Conservation (phyloP, 1,140 invertebrate species). For the Stenopsyche tienmushanensis region DNA sequence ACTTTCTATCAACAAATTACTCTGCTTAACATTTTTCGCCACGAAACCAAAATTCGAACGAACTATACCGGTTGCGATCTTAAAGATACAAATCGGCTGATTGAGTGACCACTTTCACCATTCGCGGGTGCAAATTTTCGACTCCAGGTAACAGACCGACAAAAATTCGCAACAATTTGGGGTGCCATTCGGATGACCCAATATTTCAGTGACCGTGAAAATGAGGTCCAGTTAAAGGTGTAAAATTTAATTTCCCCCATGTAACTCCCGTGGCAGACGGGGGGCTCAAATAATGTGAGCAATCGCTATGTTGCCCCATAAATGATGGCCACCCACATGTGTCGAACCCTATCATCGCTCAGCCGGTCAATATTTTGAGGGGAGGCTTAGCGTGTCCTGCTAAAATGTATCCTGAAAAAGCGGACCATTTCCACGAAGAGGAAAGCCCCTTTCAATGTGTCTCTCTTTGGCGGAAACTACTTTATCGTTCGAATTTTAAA, state of each 20-base stretch:
- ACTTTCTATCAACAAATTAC: too few species aligned
- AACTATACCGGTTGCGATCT: too few species aligned
- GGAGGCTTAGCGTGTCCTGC: neutral
- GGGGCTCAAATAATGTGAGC: conserved; percentile 10
- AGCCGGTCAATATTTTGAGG: neutral
- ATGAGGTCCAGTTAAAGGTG: conserved; percentile 11
- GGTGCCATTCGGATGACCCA: conserved; percentile 20
- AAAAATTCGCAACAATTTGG: neutral
- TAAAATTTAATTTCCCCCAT: conserved; percentile 32
- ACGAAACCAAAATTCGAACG: too few species aligned
- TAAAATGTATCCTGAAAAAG: too few species aligned
- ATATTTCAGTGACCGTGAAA: conserved; percentile 38
- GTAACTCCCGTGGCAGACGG: neutral
- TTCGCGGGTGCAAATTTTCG: neutral
- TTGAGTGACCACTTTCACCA: too few species aligned
- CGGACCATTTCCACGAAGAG: too few species aligned
- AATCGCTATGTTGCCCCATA: conserved; percentile 11
- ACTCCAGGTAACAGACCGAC: too few species aligned
- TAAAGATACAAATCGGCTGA: too few species aligned
- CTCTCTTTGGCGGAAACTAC: too few species aligned
- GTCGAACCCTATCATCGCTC: conserved; percentile 7
- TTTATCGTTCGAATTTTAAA: too few species aligned
- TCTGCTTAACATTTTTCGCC: too few species aligned
- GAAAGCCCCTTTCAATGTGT: too few species aligned
- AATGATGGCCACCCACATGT: conserved; percentile 19